A percentile compares a stretch with the other conserved stretches of the same genome.
These are phyloP conservation scores for Conus betulinus DNA, from an alignment of 1,140 invertebrate species.

Conservation along the genomic window DNA sequence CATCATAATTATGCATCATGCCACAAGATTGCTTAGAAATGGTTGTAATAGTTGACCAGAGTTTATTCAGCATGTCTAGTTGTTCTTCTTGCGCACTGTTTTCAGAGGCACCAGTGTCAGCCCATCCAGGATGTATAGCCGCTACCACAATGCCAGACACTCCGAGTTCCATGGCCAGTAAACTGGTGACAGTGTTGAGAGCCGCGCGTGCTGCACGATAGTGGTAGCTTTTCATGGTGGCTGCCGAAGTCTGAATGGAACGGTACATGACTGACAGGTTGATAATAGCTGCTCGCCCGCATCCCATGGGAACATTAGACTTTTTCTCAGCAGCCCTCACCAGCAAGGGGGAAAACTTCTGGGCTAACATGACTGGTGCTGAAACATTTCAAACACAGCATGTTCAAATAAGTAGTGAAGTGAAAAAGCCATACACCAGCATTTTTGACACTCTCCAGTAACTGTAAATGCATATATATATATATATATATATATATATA, in stretches of 20 bases:
- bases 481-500: too few species aligned
- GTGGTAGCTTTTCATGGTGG: constrained; percentile 24
- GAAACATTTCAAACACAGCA: background rate
- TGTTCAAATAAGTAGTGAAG: too few species aligned
- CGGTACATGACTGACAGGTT: background rate
- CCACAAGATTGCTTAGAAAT: background rate
- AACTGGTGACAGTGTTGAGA: constrained; percentile 90
- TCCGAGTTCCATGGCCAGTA: constrained; percentile 88
- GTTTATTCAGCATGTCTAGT: background rate
- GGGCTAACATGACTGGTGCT: constrained; percentile 6
- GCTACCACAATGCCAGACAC: constrained; percentile 85
- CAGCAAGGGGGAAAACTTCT: constrained; percentile 4
- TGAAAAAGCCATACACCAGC: background rate
- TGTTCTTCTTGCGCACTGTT: constrained; percentile 78
- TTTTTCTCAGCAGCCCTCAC: constrained; percentile 10
- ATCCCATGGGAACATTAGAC: background rate
- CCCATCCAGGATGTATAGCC: constrained; percentile 92
- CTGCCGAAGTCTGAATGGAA: constrained; percentile 8
- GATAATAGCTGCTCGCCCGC: constrained; percentile 2
- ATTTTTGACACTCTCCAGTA: background rate
- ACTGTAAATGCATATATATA: too few species aligned
- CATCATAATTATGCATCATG: constrained; percentile 1
- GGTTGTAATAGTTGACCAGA: background rate
- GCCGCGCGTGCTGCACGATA: constrained; percentile 79
- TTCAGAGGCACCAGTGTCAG: constrained; percentile 92